These are phyloP conservation scores for Sebastes cheni DNA, from an alignment of 2,797 vertebrate genomes.

Conservation along the genomic window DNA sequence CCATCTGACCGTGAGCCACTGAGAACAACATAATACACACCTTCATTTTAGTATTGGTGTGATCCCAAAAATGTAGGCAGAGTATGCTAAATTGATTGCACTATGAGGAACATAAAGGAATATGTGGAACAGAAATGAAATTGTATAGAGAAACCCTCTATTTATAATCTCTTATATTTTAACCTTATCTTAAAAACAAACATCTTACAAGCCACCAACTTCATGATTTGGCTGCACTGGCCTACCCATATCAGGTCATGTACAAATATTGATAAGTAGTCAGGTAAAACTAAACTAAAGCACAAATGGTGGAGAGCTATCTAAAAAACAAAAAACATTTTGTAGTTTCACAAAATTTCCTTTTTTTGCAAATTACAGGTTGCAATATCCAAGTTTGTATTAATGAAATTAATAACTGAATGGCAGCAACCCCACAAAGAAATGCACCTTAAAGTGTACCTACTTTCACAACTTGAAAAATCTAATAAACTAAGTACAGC, in stretches of 20 bases:
- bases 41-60: conserved; percentile 12
- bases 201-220: neutral
- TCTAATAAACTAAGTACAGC: conserved; percentile 1
- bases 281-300: conserved; percentile 32
- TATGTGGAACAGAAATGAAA: conserved; percentile 28
- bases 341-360: neutral
- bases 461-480: conserved; percentile 11
- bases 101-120: conserved; percentile 35
- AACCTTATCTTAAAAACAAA: neutral
- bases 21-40: conserved; percentile 45
- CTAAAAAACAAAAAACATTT: neutral
- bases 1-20: conserved; percentile 50
- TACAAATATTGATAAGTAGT: conserved; percentile 17
- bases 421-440: neutral
- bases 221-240: conserved; percentile 14
- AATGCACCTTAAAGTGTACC: conserved; percentile 33
- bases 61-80: conserved; percentile 15
- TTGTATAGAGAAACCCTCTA: neutral
- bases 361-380: neutral
- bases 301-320: conserved; percentile 19
- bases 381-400: conserved; percentile 17
- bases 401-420: conserved; percentile 2
- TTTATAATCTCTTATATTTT: conserved; percentile 26
- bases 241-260: conserved; percentile 1
- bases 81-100: conserved; percentile 47